Evolutionary conservation across 2,797 vertebrate species (phyloP), one percentile per base, ranked within the genome.

Genomic region (Tolypeutes matacus): DNA sequence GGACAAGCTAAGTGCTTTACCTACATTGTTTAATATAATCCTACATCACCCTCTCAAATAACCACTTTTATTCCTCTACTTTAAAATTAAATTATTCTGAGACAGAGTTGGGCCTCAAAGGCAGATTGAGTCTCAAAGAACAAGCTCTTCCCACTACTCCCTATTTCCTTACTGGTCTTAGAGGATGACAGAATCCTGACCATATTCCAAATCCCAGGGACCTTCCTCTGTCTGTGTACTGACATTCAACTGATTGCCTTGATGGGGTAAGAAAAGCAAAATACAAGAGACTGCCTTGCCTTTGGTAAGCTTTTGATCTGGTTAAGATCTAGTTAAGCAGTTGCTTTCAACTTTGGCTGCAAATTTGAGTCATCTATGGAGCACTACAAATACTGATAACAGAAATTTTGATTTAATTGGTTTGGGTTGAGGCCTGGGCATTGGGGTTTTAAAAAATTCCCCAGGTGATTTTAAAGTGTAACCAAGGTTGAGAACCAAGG

Each of bases 61-160:
- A 31, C 72, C 49, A 65, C 34, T 65, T 86, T 80, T 31, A 65
- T 53, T 95, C 77, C 49, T 17, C 3, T n/a, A 53, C 77, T 94
- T 86, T 96, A 69, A 10, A 75, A 82, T 86, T n/a, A 70, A 39
- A 36, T 91, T 94, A 51, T n/a, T 81, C 89, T 69, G 91, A 49
- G 78, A 70, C 34, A 90, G 60, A 87, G 53, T 29, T 51, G 46
- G 12, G 72, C 17, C 42, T 89, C 73, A 93, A 78, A 82, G 0
- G 36, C 39, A 95, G 77, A 85, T 39, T 2, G 25, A 76, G n/a
- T 62, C 31, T 46, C 46, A 6, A 70, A 34, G 27, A 93, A 73
- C 64, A 62, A 92, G 62, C 29, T 83, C 49, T 80, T 36, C 58
- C 3, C 64, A 46, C 23, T 39, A 46, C 1, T 70, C 34, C 58